Conservation (phyloP, 2,113 vertebrate species). For the Oreotrochilus melanogaster region DNA sequence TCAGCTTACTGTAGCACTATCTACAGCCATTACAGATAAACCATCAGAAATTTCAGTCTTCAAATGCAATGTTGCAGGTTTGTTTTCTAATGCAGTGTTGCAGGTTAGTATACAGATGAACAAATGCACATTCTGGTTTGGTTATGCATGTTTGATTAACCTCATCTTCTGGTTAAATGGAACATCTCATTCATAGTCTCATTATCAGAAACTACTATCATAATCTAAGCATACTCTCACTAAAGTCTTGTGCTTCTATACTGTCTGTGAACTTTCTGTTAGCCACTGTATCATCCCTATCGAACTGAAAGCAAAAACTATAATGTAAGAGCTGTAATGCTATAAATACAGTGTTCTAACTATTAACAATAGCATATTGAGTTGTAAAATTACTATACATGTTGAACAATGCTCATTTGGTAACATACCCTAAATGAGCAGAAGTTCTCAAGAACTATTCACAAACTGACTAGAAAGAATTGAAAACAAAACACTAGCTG, state of each 20-base stretch:
- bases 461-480: not conserved
- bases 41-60: not conserved
- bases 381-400: not conserved
- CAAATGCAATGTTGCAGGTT: not conserved
- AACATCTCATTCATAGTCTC: not conserved
- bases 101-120: not conserved
- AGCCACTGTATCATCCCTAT: not conserved
- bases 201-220: not conserved
- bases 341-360: not conserved
- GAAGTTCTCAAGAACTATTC: not conserved
- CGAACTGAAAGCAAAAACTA: not conserved
- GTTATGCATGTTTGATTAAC: not conserved
- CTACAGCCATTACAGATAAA: not conserved
- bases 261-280: not conserved
- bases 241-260: not conserved
- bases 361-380: not conserved
- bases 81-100: not conserved
- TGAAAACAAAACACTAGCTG: not conserved
- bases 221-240: not conserved
- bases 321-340: not conserved
- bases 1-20: not conserved
- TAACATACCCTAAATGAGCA: not conserved
- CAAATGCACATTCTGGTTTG: not conserved
- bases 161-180: not conserved
- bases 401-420: not conserved